Evolutionary conservation across 2,888 invertebrate genomes (phyloP).

Genomic region (Onchidella celtica): DNA sequence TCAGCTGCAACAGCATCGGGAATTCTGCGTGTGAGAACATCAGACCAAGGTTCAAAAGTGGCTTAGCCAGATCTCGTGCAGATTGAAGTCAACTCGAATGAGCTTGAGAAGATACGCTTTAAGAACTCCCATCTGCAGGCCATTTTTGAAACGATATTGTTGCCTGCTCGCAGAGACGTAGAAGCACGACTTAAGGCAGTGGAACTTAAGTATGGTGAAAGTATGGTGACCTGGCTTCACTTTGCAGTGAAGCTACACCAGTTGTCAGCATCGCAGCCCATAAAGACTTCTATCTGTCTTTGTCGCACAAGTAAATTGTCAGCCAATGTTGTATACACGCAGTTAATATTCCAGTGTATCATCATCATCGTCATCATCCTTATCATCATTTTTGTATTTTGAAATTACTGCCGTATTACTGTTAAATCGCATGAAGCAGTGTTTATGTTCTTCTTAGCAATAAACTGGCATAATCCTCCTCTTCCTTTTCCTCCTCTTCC

Average conservation of each 20-base stretch:
- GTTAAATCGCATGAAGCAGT: not conserved
- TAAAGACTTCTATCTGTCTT: not conserved
- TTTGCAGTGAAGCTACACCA: constrained; percentile 10
- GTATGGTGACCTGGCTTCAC: constrained; percentile 8
- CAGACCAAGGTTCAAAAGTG: not conserved
- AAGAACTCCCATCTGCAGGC: constrained; percentile 1
- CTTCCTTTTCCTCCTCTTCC: no score
- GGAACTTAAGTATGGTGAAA: not conserved
- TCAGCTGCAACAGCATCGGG: not conserved
- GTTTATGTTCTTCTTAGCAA: constrained; percentile 8
- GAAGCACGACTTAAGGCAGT: not conserved
- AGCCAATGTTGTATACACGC: not conserved
- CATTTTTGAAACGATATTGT: not conserved
- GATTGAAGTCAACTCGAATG: not conserved
- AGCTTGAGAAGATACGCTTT: not conserved
- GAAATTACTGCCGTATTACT: not conserved
- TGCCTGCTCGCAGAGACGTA: not conserved
- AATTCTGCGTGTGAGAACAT: not conserved
- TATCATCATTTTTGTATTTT: no score
- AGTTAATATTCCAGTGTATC: not conserved
- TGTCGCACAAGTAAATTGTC: constrained; percentile 9
- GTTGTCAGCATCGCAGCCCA: constrained; percentile 13
- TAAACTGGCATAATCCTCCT: not conserved
- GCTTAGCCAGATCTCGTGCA: not conserved
- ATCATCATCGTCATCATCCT: no score